Conservation (phyloP, 2,113 vertebrate species). For the Petrocephalus microphthalmus region DNA sequence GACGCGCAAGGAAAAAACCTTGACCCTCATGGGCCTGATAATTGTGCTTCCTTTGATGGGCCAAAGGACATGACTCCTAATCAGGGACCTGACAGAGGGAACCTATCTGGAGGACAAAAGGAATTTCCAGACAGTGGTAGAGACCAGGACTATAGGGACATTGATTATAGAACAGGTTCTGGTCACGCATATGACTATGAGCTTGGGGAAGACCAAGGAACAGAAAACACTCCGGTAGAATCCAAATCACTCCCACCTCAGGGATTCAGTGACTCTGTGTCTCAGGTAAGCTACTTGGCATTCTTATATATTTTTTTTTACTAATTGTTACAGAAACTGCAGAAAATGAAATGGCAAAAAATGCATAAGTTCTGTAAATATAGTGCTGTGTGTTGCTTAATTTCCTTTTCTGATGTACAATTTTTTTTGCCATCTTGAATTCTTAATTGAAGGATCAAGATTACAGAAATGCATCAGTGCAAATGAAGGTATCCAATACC, state of each 20-base stretch:
- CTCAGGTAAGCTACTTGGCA: constrained; percentile 50
- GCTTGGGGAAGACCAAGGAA: constrained; percentile 65
- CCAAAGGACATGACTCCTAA: constrained; percentile 43
- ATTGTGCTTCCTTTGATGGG: constrained; percentile 45
- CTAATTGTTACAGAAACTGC: background rate
- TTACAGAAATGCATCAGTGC: constrained; percentile 78
- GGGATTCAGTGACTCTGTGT: constrained; percentile 55
- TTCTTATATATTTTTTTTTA: background rate
- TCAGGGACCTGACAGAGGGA: constrained; percentile 40
- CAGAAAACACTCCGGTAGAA: constrained; percentile 64
- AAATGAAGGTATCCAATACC: constrained; percentile 80
- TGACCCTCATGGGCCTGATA: constrained; percentile 34
- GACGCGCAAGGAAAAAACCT: constrained; percentile 41
- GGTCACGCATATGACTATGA: constrained; percentile 75
- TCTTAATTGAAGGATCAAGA: constrained; percentile 78
- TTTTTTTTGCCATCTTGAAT: background rate
- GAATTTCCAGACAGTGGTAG: constrained; percentile 71
- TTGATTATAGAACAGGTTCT: constrained; percentile 80
- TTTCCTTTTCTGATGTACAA: background rate
- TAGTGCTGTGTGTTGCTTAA: background rate
- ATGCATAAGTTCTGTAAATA: background rate
- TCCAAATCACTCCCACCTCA: constrained; percentile 43
- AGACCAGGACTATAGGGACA: constrained; percentile 90
- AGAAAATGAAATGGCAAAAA: background rate
- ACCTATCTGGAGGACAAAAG: constrained; percentile 44